Conservation (phyloP, 1,140 invertebrate genomes). For the Saccostrea glomerata region DNA sequence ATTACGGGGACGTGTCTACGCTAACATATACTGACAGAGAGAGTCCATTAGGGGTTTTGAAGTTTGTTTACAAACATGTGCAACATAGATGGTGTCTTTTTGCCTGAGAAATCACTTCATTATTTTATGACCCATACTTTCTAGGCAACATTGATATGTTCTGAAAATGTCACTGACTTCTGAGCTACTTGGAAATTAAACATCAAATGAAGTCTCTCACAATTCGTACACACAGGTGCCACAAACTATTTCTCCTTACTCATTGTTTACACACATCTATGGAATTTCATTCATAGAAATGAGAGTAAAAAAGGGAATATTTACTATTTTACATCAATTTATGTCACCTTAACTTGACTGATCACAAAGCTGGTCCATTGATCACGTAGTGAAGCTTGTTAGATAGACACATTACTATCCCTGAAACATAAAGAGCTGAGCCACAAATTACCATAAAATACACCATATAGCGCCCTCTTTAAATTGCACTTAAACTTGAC, state of each 20-base stretch:
- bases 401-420: constrained; percentile 23
- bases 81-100: not conserved
- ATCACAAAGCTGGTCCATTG: constrained; percentile 21
- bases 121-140: constrained; percentile 1
- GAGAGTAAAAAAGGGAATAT: not conserved
- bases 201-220: not conserved
- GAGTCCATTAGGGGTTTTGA: not conserved
- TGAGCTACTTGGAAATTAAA: not conserved
- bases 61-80: constrained; percentile 14
- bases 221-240: not conserved
- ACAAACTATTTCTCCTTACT: not conserved
- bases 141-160: not conserved
- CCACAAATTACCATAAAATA: constrained; percentile 22
- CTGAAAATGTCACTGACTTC: not conserved
- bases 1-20: not conserved
- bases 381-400: constrained; percentile 19
- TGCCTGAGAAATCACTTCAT: not conserved
- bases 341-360: constrained; percentile 27
- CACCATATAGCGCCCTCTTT: not conserved
- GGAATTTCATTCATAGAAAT: constrained; percentile 26
- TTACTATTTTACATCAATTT: not conserved
- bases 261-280: not conserved
- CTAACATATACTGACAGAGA: not conserved
- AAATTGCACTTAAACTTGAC: not conserved
- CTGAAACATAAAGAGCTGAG: not conserved